Evolutionary conservation across 2,888 invertebrate genomes (phyloP), one percentile per base, ranked within the genome.

Genomic region (Lacanobia oleracea): DNA sequence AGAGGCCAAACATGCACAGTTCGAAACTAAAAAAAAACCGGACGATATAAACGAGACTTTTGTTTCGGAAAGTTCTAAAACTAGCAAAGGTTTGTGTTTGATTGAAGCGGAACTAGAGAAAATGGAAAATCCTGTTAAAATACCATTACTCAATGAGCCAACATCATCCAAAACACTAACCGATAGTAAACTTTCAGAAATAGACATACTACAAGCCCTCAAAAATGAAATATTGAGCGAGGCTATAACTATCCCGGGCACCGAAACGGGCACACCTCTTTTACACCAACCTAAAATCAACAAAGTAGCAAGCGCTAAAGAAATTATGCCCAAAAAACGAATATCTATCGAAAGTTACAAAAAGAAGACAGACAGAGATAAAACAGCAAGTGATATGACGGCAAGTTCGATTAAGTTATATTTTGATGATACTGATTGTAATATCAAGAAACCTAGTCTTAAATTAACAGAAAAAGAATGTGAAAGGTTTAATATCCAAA

Each of bases 291-390:
- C 96, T 7, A 95, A 95, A 90, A 56, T 95, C 40, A 91, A 90
- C 21, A 95, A 95, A 90, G 93, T 95, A 12, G 88, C 91, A 18
- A 93, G 89, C 68, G 90, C 90, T 53, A 88, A 91, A 78, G 92
- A 93, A 87, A 88, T 92, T 63, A 84, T 90, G 40, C 89, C 91
- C 10, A 95, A 94, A 75, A 96, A 94, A 88, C 91, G 95, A 86
- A 96, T 96, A 76, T 95, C 96, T 10, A 93, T 96, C 57, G 96
- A 96, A 87, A 96, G 92, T 56, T 96, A 96, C 79, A 96, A 96
- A 88, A 90, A 93, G 75, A 96, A 95, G 40, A 43, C 76, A 7
- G 72, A 72, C 27, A 65, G 54, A 75, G 72, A 72, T 9, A 72
- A 72, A 80, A 75, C 91, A 8, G 83, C 76, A 37, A 77, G 84